These are phyloP conservation scores for Ornithorhynchus anatinus DNA, from an alignment of 2,113 vertebrate genomes.

Conservation along the genomic window DNA sequence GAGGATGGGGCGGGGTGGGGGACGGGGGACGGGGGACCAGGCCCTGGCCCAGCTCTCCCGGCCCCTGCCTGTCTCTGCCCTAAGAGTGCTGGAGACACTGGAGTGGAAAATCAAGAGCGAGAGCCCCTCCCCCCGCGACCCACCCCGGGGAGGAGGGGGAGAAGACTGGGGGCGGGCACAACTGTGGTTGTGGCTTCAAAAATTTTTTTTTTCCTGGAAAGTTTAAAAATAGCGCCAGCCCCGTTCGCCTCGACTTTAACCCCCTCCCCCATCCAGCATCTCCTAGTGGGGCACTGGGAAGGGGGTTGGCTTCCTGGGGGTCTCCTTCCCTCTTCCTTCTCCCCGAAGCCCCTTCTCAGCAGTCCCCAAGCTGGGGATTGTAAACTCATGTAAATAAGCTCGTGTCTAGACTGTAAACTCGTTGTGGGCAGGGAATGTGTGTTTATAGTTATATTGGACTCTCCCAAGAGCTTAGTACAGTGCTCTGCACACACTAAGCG, in stretches of 20 bases:
- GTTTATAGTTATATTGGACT: too few species aligned
- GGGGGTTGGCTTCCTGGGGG: not conserved
- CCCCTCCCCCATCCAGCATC: not conserved
- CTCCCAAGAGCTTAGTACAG: too few species aligned
- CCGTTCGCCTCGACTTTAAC: not conserved
- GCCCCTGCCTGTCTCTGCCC: too few species aligned
- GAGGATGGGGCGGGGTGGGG: not conserved
- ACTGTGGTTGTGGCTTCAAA: conserved; percentile 30
- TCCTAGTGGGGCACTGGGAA: conserved; percentile 2
- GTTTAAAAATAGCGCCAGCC: conserved; percentile 47
- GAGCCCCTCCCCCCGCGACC: not conserved
- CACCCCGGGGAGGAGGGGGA: not conserved
- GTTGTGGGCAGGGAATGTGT: too few species aligned
- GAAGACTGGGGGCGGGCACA: not conserved
- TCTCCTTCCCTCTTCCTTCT: too few species aligned
- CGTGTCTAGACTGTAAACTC: too few species aligned
- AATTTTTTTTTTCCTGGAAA: conserved; percentile 53
- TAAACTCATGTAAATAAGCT: too few species aligned
- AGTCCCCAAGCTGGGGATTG: too few species aligned
- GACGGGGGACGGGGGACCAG: not conserved
- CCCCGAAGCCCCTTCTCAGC: too few species aligned
- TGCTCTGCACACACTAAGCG: too few species aligned
- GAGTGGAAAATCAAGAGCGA: not conserved
- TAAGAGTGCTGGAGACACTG: too few species aligned
- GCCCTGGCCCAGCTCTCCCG: too few species aligned